These are phyloP conservation scores for Etheostoma perlongum DNA, from an alignment of 2,797 vertebrate species.

Conservation along the genomic window DNA sequence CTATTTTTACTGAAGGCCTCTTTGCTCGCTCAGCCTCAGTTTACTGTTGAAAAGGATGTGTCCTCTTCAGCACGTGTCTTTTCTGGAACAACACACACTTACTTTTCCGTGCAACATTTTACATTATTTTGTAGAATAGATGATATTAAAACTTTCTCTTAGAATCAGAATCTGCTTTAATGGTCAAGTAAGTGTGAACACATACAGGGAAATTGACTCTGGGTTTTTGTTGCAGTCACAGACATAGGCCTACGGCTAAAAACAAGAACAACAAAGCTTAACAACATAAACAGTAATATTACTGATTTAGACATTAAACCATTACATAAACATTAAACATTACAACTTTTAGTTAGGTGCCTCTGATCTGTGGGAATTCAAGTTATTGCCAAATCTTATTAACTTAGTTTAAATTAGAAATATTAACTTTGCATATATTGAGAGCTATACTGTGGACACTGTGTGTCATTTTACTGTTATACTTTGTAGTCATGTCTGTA, in stretches of 20 bases:
- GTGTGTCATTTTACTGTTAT: not conserved
- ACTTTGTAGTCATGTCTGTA: not conserved
- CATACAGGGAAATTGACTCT: too few relatives aligned
- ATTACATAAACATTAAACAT: too few relatives aligned
- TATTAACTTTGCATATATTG: not conserved
- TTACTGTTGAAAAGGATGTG: slow-evolving; percentile 52
- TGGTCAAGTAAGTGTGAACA: too few relatives aligned
- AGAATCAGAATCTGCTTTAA: too few relatives aligned
- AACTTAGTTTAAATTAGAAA: not conserved
- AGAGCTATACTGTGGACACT: not conserved
- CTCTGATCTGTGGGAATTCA: not conserved
- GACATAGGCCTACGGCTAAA: too few relatives aligned
- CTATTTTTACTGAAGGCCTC: slow-evolving; percentile 87
- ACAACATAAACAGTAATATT: too few relatives aligned
- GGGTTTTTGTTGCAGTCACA: too few relatives aligned
- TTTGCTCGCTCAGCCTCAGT: slow-evolving; percentile 29
- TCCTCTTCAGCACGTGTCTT: slow-evolving; percentile 44
- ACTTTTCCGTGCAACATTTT: not conserved
- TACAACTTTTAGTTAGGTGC: not conserved
- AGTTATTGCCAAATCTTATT: not conserved
- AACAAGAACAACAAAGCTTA: too few relatives aligned
- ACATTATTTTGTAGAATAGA: not conserved
- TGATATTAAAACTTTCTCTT: not conserved
- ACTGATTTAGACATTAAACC: too few relatives aligned
- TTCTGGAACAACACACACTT: slow-evolving; percentile 22